phyloP scores from a whole-genome alignment of 2,888 invertebrate species.

The Enchytraeus crypticus region DNA sequence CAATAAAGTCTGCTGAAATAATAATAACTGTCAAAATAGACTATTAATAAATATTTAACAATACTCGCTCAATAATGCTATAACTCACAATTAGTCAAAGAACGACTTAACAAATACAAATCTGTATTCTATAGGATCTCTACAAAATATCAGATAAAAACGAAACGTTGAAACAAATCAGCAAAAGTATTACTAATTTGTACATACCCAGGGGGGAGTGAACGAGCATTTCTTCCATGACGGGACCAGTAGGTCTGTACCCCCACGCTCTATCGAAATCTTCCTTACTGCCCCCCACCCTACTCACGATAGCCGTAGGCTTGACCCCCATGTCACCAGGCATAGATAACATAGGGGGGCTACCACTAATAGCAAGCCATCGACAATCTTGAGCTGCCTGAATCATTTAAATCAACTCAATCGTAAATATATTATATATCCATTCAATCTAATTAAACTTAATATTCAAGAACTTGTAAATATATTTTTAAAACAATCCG shows the following conservation, averaged over 20 bases:
- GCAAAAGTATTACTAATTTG: background rate
- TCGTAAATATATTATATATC: too few species aligned
- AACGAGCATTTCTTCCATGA: conserved; percentile 33
- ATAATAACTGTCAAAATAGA: too few species aligned
- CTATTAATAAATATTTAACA: too few species aligned
- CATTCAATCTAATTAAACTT: too few species aligned
- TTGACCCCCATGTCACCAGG: background rate
- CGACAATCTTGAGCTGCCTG: conserved; percentile 22
- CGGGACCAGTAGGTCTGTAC: conserved; percentile 52
- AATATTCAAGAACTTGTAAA: too few species aligned
- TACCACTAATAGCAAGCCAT: background rate
- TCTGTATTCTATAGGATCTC: too few species aligned
- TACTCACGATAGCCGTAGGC: conserved; percentile 55
- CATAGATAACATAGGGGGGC: background rate
- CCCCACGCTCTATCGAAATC: conserved; percentile 60
- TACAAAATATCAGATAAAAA: background rate
- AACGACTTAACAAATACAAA: too few species aligned
- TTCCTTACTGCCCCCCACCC: conserved; percentile 62
- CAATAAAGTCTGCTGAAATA: too few species aligned
- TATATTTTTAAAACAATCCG: too few species aligned
- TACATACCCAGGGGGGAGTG: conserved; percentile 11
- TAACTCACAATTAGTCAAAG: too few species aligned
- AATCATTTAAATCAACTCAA: background rate
- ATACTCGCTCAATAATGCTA: too few species aligned
- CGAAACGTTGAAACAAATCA: background rate